phyloP scores from a whole-genome alignment of 2,797 vertebrate genomes.

The Pseudotriccus pelzelni region DNA sequence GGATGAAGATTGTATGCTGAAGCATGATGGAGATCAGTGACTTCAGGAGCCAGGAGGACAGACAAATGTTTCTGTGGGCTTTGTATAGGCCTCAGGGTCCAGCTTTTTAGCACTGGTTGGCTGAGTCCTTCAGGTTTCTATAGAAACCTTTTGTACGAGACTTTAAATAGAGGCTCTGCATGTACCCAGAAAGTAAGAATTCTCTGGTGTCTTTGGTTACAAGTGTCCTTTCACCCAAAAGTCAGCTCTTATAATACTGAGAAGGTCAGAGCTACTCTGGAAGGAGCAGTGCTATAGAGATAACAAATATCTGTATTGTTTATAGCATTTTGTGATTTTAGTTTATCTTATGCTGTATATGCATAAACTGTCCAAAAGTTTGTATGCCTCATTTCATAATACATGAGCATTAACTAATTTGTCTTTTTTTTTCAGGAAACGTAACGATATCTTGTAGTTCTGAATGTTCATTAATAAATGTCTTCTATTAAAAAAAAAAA shows the following conservation, averaged over 20 bases:
- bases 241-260: neutral
- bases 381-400: neutral
- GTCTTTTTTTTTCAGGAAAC: neutral
- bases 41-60: neutral
- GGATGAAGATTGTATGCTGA: neutral
- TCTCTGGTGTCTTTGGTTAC: neutral
- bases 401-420: neutral
- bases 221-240: neutral
- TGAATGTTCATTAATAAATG: neutral
- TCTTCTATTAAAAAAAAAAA: neutral
- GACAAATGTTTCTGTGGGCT: neutral
- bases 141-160: slow-evolving; percentile 48
- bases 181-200: slow-evolving; percentile 1
- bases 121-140: slow-evolving; percentile 44
- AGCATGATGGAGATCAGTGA: neutral
- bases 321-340: neutral
- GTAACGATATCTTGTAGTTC: neutral
- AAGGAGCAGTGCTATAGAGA: neutral
- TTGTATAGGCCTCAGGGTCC: neutral
- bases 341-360: neutral
- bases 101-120: neutral
- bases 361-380: neutral
- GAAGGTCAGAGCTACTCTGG: neutral
- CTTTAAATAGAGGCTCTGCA: slow-evolving; percentile 36
- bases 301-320: neutral